Conservation (phyloP, 2,797 vertebrate species). For the Scomberomorus guttatus region DNA sequence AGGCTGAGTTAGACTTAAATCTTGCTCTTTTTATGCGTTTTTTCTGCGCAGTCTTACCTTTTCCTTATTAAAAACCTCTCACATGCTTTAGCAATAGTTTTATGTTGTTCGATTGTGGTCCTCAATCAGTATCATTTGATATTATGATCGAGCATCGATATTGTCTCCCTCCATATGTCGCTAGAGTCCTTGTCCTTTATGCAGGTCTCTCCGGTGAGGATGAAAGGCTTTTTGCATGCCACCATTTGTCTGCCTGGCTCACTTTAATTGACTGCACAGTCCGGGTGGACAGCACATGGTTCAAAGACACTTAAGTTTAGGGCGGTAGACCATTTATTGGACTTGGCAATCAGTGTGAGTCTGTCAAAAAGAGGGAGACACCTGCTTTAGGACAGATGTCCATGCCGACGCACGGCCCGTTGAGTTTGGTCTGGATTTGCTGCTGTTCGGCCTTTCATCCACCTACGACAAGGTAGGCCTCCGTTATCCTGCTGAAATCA, state of each 20-base stretch:
- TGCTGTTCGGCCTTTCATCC: constrained; percentile 6
- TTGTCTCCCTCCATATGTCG: background rate
- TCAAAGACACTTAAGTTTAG: constrained; percentile 42
- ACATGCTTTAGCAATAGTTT: background rate
- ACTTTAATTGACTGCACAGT: constrained; percentile 22
- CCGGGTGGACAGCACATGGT: constrained; percentile 26
- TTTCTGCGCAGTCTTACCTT: background rate
- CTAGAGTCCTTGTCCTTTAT: no score
- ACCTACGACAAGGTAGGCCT: background rate
- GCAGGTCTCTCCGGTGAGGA: no score
- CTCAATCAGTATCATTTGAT: background rate
- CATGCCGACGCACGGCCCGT: background rate
- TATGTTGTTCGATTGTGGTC: background rate
- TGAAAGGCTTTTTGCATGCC: constrained; percentile 3
- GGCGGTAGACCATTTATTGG: constrained; percentile 38
- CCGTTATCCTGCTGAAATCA: background rate
- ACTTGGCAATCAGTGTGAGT: constrained; percentile 58
- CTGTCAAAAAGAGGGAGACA: constrained; percentile 25
- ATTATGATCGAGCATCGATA: background rate
- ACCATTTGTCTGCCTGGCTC: constrained; percentile 39
- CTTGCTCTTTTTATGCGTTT: background rate
- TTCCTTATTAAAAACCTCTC: background rate
- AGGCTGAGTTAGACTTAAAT: no score
- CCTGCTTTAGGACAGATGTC: constrained; percentile 42
- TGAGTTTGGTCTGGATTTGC: background rate